phyloP scores from a whole-genome alignment of 1,140 invertebrate species.

The Tachypleus tridentatus region DNA sequence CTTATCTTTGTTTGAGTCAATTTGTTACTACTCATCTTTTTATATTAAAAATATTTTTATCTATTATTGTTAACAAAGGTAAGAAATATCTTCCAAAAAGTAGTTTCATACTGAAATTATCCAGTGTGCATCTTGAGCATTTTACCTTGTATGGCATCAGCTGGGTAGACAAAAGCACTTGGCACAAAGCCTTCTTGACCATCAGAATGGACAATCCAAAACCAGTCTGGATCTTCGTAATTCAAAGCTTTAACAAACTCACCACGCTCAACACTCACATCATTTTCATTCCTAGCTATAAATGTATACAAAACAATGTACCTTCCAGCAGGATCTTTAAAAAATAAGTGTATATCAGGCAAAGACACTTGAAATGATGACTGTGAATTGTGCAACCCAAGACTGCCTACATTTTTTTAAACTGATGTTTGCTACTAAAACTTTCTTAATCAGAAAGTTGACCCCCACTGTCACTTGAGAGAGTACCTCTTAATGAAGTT shows the following conservation, averaged over 20 bases:
- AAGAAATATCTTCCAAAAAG: no score
- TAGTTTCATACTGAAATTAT: no score
- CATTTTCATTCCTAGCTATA: slow-evolving; percentile 83
- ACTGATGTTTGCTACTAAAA: slow-evolving; percentile 40
- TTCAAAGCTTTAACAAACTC: slow-evolving; percentile 91
- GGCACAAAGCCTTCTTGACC: slow-evolving; percentile 93
- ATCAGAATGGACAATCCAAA: slow-evolving; percentile 82
- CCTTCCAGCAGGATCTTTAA: slow-evolving; percentile 78
- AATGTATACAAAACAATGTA: slow-evolving; percentile 90
- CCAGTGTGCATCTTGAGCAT: no score
- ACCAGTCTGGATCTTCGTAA: slow-evolving; percentile 88
- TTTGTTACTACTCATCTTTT: no score
- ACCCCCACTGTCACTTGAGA: slow-evolving; percentile 12
- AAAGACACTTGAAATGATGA: slow-evolving; percentile 18
- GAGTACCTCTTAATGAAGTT: slow-evolving; percentile 12
- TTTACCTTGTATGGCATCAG: slow-evolving; percentile 62
- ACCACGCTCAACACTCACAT: slow-evolving; percentile 80
- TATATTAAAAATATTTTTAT: no score
- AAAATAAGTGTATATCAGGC: slow-evolving; percentile 65
- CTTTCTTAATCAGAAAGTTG: slow-evolving; percentile 51
- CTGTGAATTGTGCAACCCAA: slow-evolving; percentile 10
- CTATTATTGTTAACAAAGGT: no score
- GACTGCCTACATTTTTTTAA: slow-evolving; percentile 9
- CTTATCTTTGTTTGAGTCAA: no score
- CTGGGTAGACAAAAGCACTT: slow-evolving; percentile 84